Evolutionary conservation across 92 coral and sea anemone genomes (phyloP), one percentile per base, ranked within the genome.

Genomic region (Epizoanthus illoricatus): DNA sequence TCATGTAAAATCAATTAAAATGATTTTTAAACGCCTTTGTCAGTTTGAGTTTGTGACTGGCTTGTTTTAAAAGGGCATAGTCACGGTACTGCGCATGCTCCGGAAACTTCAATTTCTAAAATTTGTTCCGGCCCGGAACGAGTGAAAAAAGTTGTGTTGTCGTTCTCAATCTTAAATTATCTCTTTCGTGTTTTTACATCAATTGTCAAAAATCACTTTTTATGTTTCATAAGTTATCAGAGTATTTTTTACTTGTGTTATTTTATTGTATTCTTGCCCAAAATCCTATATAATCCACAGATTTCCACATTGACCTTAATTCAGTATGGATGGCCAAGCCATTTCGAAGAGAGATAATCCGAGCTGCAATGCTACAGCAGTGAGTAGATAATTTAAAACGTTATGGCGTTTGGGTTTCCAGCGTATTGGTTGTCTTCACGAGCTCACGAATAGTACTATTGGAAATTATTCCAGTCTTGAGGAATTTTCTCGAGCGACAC

Each of bases 101-200:
- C 45, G 45, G 45, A 42, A 42, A 42, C 45, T 42, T 42, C 45
- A 42, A 42, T 42, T 42, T 42, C 45, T 42, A 42, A 42, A 42
- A 42, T 42, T 42, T 42, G 45, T 42, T 42, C 45, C 45, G 45
- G 45, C 45, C 45, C 45, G 45, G 45, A 42, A 42, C 45, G 45
- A 42, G 3, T 42, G 45, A 42, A 42, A 42, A 42, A 42, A 42
- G 45, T 42, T 42, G 45, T 42, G 45, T 42, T 42, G 45, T 42
- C 45, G 45, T 42, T 42, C 45, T 42, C 45, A 42, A 42, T 42
- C 45, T 42, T 3, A 42, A 42, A 71, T 71, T 71, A 20, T 71
- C 75, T 71, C 75, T 71, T 71, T 71, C 75, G 75, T 40, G 75
- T 71, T 71, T 71, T 71, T 71, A 71, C 75, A 71, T 71, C 75